Conservation (phyloP, 2,113 vertebrate species). For the Petaurus breviceps region DNA sequence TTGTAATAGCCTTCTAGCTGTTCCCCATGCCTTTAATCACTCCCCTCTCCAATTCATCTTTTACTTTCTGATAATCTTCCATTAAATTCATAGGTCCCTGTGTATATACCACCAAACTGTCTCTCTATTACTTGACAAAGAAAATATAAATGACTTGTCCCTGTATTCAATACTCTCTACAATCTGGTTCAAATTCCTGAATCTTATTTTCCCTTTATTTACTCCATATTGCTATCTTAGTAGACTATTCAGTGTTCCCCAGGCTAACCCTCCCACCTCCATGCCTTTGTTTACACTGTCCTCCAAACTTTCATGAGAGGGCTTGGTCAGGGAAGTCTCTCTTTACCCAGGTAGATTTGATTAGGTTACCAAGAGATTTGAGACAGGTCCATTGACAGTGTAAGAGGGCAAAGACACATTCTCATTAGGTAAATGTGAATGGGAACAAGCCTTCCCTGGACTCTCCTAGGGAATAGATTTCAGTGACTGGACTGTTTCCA, state of each 20-base stretch:
- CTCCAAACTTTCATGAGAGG: neutral
- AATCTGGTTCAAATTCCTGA: neutral
- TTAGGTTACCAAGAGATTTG: neutral
- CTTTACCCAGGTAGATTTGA: neutral
- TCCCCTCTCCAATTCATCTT: neutral
- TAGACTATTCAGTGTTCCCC: neutral
- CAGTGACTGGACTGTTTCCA: neutral
- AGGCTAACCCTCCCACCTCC: neutral
- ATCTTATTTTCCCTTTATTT: neutral
- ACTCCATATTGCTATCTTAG: neutral
- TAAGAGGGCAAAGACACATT: neutral
- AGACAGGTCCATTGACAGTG: neutral
- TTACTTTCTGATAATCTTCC: neutral
- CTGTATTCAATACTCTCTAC: neutral
- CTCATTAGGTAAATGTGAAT: neutral
- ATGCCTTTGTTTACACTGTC: neutral
- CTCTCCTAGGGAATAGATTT: neutral
- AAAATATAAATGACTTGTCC: neutral
- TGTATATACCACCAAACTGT: neutral
- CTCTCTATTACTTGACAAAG: neutral
- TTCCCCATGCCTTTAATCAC: neutral
- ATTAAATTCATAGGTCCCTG: neutral
- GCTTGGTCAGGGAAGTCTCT: neutral
- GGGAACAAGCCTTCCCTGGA: neutral
- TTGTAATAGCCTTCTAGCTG: neutral